Evolutionary conservation across 53 echinoderm and acorn worm genomes (phyloP), one percentile per base, ranked within the genome.

Genomic region (Paelopatides confundens): DNA sequence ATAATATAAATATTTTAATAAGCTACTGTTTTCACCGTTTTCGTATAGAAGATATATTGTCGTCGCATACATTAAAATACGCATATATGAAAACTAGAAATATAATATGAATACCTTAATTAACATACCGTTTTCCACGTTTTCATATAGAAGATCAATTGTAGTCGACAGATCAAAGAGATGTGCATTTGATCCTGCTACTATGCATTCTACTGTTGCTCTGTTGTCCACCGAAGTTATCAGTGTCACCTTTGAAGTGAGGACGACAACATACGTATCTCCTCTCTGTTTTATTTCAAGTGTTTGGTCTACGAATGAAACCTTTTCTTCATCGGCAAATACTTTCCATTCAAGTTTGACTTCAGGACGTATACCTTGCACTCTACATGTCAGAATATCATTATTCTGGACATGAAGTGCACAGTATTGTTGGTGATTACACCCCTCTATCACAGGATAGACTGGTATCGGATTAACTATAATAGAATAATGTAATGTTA

Each of bases 371-470:
- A 70, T 36, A 30, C 34, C 70, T 0, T 12, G n/a, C 5, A 70
- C 37, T 21, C 23, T 35, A 2, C 70, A 70, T 23, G 6, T 33
- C 70, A 70, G 18, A 15, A 32, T 3, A 12, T 39, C 70, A n/a
- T 24, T 37, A 35, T 70, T 7, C n/a, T 18, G 1, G 4, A 39
- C 70, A 18, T 34, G 23, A 1, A 70, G 13, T 13, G 35, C 70
- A 70, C 70, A 70, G 70, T 70, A 36, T 31, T 70, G 70, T 70
- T 70, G 70, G 18, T 70, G 70, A 7, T 70, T 35, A 70, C 71
- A 38, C 21, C 38, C 71, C 0, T 71, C 40, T 12, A 71, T 27
- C 12, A 71, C 71, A 71, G 71, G 71, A 38, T 71, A 71, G 2
- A 39, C 71, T 37, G 71, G 71, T 2, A 38, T 39, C 18, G 38